phyloP scores from a whole-genome alignment of 2,797 vertebrate genomes.

The Schizopygopsis pylzovi region DNA sequence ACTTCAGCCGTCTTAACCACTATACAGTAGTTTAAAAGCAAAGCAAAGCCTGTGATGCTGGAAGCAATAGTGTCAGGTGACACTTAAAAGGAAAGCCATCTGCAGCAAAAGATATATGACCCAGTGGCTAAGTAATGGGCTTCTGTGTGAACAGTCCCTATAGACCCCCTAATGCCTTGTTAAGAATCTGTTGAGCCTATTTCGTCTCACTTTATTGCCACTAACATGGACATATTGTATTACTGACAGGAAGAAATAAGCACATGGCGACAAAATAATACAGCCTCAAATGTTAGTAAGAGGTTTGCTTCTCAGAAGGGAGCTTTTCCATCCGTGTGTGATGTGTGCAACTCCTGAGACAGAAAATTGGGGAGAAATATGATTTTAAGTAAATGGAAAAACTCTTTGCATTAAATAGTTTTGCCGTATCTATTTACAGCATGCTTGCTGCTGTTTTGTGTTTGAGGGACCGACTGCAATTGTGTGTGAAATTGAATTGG shows the following conservation, averaged over 20 bases:
- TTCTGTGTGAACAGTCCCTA: constrained; percentile 64
- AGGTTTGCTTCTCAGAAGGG: constrained; percentile 36
- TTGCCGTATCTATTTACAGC: constrained; percentile 19
- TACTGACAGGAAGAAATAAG: constrained; percentile 68
- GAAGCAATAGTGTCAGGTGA: constrained; percentile 73
- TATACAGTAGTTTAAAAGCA: constrained; percentile 63
- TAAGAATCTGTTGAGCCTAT: constrained; percentile 71
- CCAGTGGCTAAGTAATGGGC: constrained; percentile 71
- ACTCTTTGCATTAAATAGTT: constrained; percentile 35
- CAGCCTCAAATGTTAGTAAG: constrained; percentile 48
- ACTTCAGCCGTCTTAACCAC: constrained; percentile 50
- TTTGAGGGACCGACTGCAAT: constrained; percentile 34
- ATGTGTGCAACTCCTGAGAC: constrained; percentile 31
- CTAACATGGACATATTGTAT: constrained; percentile 68
- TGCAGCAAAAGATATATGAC: constrained; percentile 72
- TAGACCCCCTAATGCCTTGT: constrained; percentile 65
- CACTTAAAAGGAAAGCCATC: constrained; percentile 78
- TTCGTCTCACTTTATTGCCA: constrained; percentile 68
- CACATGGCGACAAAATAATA: constrained; percentile 59
- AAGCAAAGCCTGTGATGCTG: constrained; percentile 54
- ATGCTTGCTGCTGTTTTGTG: constrained; percentile 34
- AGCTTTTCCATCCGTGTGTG: constrained; percentile 26
- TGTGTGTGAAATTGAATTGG: constrained; percentile 44
- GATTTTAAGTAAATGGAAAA: constrained; percentile 33
- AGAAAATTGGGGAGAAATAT: constrained; percentile 19